A percentile compares a stretch with the other conserved stretches of the same genome.
phyloP scores from a whole-genome alignment of 2,113 vertebrate genomes.

The Drymodes brunneopygia region DNA sequence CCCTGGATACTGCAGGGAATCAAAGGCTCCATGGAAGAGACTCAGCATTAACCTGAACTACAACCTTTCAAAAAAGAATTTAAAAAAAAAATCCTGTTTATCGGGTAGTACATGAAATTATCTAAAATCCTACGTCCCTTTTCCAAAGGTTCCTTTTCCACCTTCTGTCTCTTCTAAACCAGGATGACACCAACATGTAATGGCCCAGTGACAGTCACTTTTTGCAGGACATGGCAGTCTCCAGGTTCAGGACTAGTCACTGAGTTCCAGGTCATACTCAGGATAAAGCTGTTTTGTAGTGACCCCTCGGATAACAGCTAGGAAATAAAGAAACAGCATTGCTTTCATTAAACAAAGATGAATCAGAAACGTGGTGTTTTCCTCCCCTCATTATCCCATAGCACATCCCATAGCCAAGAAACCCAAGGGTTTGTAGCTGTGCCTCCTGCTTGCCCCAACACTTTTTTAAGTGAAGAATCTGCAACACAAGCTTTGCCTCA shows the following conservation, averaged over 20 bases:
- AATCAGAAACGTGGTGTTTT: not conserved
- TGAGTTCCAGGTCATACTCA: slow-evolving; percentile 85
- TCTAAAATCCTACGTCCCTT: not conserved
- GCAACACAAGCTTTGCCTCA: not conserved
- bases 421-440: not conserved
- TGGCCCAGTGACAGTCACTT: not conserved
- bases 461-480: not conserved
- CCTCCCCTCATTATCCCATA: not conserved
- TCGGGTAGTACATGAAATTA: not conserved
- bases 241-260: slow-evolving; percentile 70
- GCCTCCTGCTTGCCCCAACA: not conserved
- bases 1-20: not conserved
- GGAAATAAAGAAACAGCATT: not conserved
- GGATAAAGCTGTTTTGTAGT: slow-evolving; percentile 90
- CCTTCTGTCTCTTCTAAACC: not conserved
- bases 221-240: not conserved
- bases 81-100: not conserved
- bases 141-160: not conserved
- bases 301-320: slow-evolving; percentile 85
- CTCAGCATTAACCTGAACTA: not conserved
- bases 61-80: not conserved
- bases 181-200: not conserved
- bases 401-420: not conserved
- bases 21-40: not conserved
- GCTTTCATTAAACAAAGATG: not conserved